A percentile compares a stretch with the other conserved stretches of the same genome.
Conservation (phyloP, 2,888 invertebrate genomes). For the Megalurothrips usitatus region DNA sequence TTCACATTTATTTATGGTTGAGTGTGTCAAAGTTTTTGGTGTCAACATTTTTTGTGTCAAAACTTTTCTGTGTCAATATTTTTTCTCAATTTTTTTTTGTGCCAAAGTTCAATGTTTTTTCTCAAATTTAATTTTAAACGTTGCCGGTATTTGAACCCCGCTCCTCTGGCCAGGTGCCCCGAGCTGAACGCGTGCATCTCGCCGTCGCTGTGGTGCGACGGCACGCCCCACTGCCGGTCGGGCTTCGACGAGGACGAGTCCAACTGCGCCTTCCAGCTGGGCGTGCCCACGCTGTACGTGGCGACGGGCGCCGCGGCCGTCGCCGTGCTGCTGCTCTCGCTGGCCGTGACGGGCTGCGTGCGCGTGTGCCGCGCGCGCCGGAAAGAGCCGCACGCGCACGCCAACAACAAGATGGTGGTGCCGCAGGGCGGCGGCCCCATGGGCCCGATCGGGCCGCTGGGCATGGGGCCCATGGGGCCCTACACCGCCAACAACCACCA, state of each 20-base stretch:
- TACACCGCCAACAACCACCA: constrained; percentile 54
- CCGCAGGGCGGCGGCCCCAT: constrained; percentile 27
- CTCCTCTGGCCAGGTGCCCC: constrained; percentile 59
- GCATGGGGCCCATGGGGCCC: constrained; percentile 36
- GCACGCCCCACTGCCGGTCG: constrained; percentile 71
- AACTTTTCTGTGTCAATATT: neutral
- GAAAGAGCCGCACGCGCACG: constrained; percentile 33
- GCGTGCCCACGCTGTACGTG: constrained; percentile 63
- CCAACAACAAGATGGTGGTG: constrained; percentile 33
- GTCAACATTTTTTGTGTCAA: constrained; percentile 2
- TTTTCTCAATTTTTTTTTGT: neutral
- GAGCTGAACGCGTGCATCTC: constrained; percentile 77
- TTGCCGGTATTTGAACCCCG: constrained; percentile 24
- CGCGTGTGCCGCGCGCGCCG: constrained; percentile 10
- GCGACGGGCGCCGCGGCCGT: constrained; percentile 60
- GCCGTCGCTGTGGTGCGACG: constrained; percentile 74
- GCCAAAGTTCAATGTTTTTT: neutral
- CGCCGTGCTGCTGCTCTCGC: constrained; percentile 56
- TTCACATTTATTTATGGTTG: too few species aligned
- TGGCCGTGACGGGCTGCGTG: constrained; percentile 57
- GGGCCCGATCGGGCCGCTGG: constrained; percentile 31
- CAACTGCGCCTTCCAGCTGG: constrained; percentile 67
- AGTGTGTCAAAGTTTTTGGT: neutral
- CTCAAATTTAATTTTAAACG: neutral
- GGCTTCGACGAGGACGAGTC: constrained; percentile 75